phyloP scores from a whole-genome alignment of 2,113 vertebrate species.

The Alligator mississippiensis region DNA sequence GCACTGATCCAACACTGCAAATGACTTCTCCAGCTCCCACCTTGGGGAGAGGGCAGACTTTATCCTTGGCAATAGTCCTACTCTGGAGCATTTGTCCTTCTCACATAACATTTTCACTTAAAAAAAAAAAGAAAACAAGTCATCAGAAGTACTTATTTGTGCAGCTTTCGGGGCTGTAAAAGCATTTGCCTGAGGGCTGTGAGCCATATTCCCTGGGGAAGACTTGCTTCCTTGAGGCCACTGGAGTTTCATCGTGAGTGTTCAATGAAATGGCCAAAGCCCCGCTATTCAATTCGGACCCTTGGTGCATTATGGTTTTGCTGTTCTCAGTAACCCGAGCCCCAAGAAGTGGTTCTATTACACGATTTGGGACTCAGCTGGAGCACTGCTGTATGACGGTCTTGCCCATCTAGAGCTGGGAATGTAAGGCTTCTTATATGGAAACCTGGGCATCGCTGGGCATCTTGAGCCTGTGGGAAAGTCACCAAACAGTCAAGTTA shows the following conservation, averaged over 20 bases:
- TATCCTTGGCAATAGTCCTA: neutral
- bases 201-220: rapidly evolving
- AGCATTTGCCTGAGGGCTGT: neutral
- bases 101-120: neutral
- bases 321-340: neutral
- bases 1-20: rapidly evolving
- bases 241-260: neutral
- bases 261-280: neutral
- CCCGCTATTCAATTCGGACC: neutral
- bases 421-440: conserved; percentile 30
- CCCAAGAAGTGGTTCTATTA: conserved; percentile 42
- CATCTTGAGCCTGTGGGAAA: conserved; percentile 33
- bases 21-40: rapidly evolving
- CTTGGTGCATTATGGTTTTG: neutral
- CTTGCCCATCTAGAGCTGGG: neutral
- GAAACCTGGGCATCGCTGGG: neutral
- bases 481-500: conserved; percentile 57
- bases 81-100: neutral
- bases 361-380: neutral
- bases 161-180: neutral
- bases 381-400: neutral
- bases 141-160: neutral
- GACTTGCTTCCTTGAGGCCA: neutral
- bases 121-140: neutral
- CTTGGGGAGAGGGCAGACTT: neutral